Percentiles rank a stretch among this genome's conserved stretches.
phyloP scores from a whole-genome alignment of 1,140 invertebrate genomes.

The Sarcophaga peregrina region DNA sequence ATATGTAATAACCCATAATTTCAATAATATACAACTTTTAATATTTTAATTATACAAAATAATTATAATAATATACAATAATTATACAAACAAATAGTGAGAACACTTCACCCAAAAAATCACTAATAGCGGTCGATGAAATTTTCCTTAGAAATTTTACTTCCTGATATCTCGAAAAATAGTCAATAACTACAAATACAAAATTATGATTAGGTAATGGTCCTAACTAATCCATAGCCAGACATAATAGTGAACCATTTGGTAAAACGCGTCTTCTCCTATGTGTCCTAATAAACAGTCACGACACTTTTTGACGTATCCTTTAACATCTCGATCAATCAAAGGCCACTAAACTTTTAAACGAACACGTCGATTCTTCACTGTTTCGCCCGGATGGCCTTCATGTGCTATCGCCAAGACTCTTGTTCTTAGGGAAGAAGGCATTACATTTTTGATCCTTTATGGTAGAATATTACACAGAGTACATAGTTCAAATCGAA shows the following conservation, averaged over 20 bases:
- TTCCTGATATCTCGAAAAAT: slow-evolving; percentile 48
- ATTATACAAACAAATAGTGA: too few species aligned
- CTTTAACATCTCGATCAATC: slow-evolving; percentile 68
- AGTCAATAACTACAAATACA: slow-evolving; percentile 45
- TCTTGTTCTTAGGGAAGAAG: slow-evolving; percentile 48
- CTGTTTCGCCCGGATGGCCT: slow-evolving; percentile 68
- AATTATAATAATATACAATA: too few species aligned
- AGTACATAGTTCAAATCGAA: slow-evolving; percentile 44
- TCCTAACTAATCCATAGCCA: slow-evolving; percentile 40
- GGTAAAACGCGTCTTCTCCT: slow-evolving; percentile 36
- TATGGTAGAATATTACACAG: slow-evolving; percentile 41
- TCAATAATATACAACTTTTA: too few species aligned
- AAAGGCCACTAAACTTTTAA: slow-evolving; percentile 69
- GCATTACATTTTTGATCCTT: slow-evolving; percentile 55
- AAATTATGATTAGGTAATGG: slow-evolving; percentile 44
- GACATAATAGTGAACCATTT: slow-evolving; percentile 18
- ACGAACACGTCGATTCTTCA: slow-evolving; percentile 70
- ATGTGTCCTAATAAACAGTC: slow-evolving; percentile 57
- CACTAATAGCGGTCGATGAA: background rate
- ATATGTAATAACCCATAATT: too few species aligned
- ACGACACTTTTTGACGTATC: slow-evolving; percentile 66
- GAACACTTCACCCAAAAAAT: slow-evolving; percentile 16
- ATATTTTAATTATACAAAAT: too few species aligned
- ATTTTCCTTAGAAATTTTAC: slow-evolving; percentile 24
- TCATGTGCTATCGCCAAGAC: slow-evolving; percentile 65